Base-by-base conservation (phyloP, 2,888 invertebrate species). In the Hesperia comma region DNA sequence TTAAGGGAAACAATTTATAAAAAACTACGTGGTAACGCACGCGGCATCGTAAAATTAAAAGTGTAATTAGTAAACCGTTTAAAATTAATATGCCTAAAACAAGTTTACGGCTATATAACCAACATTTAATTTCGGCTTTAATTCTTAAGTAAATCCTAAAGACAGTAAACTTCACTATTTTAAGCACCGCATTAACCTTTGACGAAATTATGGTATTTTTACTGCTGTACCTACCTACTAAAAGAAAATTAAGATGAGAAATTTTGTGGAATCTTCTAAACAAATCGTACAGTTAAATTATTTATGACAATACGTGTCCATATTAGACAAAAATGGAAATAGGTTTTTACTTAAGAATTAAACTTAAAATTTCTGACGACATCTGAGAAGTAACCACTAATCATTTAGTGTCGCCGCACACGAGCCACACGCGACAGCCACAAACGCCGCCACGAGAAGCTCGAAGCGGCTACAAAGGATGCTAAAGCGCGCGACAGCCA, bases 11-110 rank as follows among this genome's bases (percentile, higher is more conserved):
- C 41, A 64, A 51, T 40, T 43, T 53, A 19, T 8, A 49, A 49
- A 49, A 49, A 19, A 19, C 10, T n/a, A 43, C 15, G 19, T 19
- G 19, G 7, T 12, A 49, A 19, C 49, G 51, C 33, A 60, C 53
- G 53, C 54, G 58, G 53, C 19, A 33, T 66, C 58, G 58, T 66
- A 54, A 66, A 66, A 66, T 54, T 33, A 43, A 43, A 43, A 58
- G 43, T 64, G 53, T 66, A 66, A 66, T 66, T 64, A 64, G 64
- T 58, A 41, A 64, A 58, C 41, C 53, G 41, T 64, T 58, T n/a
- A 53, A n/a, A 40, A 57, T 57, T 58, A 58, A 64, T 64, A 64
- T 58, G 51, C 60, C 60, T 66, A 60, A 54, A 60, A 54, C 6
- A 57, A 46, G 15, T 62, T 68, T 68, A 68, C 33, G 53, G 21